Base-by-base conservation (phyloP, 2,113 vertebrate genomes). In the Thymallus thymallus region DNA sequence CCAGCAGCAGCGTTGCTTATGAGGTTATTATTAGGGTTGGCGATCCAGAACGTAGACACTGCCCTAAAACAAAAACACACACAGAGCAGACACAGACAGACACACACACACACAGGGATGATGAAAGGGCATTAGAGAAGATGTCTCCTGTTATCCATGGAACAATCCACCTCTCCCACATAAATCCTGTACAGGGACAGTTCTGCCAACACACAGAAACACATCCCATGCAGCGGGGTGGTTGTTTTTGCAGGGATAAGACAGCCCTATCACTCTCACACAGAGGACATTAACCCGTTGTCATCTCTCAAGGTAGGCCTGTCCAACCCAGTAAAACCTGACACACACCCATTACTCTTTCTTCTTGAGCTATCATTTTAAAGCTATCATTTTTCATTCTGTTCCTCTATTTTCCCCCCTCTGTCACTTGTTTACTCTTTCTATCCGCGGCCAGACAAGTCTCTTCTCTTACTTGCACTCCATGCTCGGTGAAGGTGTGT, bases 31-130 rank as follows among this genome's bases (percentile, higher is more conserved):
- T 98, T 98, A 69, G 98, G 98, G 89, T 99, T 96, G 87, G 98
- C 91, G 67, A 99, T 98, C 98, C 98, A 99, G 90, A 99, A 99
- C 2, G 98, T 98, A 3, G 98, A 99, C 86, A 97, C 96, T 0
- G 98, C 98, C 94, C 97, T 99, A 88, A 56, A 92, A 94, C 83
- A 66, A 23, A 81, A 23, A 69, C 14, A 35, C 32, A 35, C 35
- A 41, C 35, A 41, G 35, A 41, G 35, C 35, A 41, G 35, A 41
- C 32, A 32, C 35, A 41, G 35, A 41, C 35, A 41, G 35, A 41
- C 35, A 41, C 35, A 41, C 35, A 41, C 26, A 41, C 35, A 41
- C 35, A 41, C 35, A 41, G 35, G 35, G 9, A 41, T 7, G 35
- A 41, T 41, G 35, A 41, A 10, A 26, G 55, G 18, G 64, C 3